Base-by-base conservation (phyloP, 2,888 invertebrate genomes). In the Diploptera punctata region DNA sequence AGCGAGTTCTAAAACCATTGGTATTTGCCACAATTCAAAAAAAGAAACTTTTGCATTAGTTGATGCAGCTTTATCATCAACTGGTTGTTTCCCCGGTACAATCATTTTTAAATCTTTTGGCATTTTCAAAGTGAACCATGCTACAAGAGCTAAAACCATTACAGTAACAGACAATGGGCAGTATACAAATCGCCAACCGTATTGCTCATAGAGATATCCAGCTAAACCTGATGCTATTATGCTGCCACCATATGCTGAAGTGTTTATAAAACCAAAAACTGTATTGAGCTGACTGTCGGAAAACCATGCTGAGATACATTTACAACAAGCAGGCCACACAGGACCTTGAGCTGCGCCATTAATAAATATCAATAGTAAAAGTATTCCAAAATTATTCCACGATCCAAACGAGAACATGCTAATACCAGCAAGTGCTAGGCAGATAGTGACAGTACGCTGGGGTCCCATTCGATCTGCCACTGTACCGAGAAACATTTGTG, bases 251-350 rank as follows among this genome's bases (percentile, higher is more conserved):
- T 83, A 85, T 2, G 83, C 83, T 75, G 83, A 82, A 0, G 84
- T 84, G 2, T 84, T 84, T 77, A 84, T 82, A 52, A 83, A 77
- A 16, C 85, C 85, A 77, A 85, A 82, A 33, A 84, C 80, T 18
- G 82, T 79, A 77, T 84, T 84, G 26, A 82, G 77, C 7, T 80
- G 77, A 24, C 78, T 77, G 74, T 83, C 82, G 4, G 83, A 79
- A 74, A 82, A 84, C 84, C 84, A 84, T 5, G 81, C 79, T 31
- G 82, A 80, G 0, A 85, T 73, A 29, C 81, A 79, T 75, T 84
- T 84, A 74, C 82, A 83, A 73, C 82, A 81, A 68, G 83, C 82
- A 5, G 85, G 85, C 85, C 85, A 85, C 71, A 83, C 83, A 44
- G 83, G 81, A 21, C 83, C 82, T 81, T 84, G 80, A 19, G 81